phyloP scores from a whole-genome alignment of 2,888 invertebrate species.

The Mantis religiosa region DNA sequence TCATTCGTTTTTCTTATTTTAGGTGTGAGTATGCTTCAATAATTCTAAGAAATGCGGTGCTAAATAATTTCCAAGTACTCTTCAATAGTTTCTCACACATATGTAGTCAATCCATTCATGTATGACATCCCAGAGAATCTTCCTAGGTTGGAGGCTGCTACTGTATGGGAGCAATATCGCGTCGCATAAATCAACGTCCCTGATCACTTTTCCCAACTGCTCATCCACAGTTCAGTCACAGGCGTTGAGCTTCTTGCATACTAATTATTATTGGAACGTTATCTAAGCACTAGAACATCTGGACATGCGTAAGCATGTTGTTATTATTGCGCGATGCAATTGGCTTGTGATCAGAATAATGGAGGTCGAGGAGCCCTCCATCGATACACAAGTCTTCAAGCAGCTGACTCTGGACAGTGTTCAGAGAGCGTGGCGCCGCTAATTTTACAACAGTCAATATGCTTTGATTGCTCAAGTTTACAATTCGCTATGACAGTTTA shows the following conservation, averaged over 20 bases:
- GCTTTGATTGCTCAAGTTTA: too few species aligned
- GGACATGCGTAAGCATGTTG: neutral
- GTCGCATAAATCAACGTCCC: neutral
- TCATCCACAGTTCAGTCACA: neutral
- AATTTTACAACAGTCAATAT: too few species aligned
- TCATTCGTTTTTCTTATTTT: too few species aligned
- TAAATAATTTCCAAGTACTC: too few species aligned
- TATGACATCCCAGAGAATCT: neutral
- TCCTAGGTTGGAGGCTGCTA: neutral
- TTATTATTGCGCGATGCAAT: neutral
- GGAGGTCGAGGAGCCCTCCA: neutral
- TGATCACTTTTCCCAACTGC: neutral
- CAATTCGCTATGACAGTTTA: too few species aligned
- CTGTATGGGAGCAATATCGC: neutral
- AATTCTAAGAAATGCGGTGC: too few species aligned
- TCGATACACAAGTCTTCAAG: neutral
- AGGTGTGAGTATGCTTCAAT: too few species aligned
- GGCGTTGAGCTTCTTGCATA: neutral
- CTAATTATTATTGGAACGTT: neutral
- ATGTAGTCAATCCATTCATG: neutral
- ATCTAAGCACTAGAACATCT: neutral
- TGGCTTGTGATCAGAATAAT: neutral
- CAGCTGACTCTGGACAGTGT: neutral
- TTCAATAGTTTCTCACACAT: too few species aligned
- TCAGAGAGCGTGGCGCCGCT: neutral